Conservation (phyloP, 2,888 invertebrate genomes). For the Euplagia quadripunctaria region DNA sequence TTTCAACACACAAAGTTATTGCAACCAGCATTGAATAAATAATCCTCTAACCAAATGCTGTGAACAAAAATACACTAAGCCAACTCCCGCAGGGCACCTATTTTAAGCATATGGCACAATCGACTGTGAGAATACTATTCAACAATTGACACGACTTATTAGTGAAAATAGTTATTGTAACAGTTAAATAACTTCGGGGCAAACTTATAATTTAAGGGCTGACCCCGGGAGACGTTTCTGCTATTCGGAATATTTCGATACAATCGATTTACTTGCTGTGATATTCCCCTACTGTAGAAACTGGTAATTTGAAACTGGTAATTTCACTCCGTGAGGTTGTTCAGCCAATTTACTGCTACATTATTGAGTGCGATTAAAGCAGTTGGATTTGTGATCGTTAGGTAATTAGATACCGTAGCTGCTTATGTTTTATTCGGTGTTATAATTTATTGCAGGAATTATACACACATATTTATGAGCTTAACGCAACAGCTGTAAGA, state of each 20-base stretch:
- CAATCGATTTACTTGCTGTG: slow-evolving; percentile 76
- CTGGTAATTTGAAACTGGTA: slow-evolving; percentile 70
- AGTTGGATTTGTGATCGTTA: slow-evolving; percentile 60
- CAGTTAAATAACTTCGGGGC: slow-evolving; percentile 77
- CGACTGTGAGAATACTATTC: slow-evolving; percentile 66
- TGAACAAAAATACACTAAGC: slow-evolving; percentile 22
- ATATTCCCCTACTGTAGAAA: slow-evolving; percentile 59
- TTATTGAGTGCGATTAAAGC: slow-evolving; percentile 63
- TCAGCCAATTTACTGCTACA: slow-evolving; percentile 63
- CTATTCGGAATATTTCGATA: slow-evolving; percentile 69
- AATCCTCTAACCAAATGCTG: slow-evolving; percentile 28
- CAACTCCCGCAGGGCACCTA: slow-evolving; percentile 56
- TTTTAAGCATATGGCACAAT: slow-evolving; percentile 70
- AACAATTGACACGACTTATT: slow-evolving; percentile 81
- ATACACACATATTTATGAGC: slow-evolving; percentile 22
- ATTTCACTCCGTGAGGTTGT: slow-evolving; percentile 60
- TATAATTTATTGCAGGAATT: slow-evolving; percentile 45
- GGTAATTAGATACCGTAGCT: slow-evolving; percentile 59
- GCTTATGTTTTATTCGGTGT: slow-evolving; percentile 41
- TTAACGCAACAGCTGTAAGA: slow-evolving; percentile 34
- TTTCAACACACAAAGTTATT: slow-evolving; percentile 35
- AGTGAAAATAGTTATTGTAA: slow-evolving; percentile 75
- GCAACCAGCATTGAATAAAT: slow-evolving; percentile 37
- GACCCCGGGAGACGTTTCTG: slow-evolving; percentile 70
- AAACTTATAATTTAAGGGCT: slow-evolving; percentile 81